Evolutionary conservation across 1,140 invertebrate species (phyloP).

Genomic region (Xylocopa sonorina): DNA sequence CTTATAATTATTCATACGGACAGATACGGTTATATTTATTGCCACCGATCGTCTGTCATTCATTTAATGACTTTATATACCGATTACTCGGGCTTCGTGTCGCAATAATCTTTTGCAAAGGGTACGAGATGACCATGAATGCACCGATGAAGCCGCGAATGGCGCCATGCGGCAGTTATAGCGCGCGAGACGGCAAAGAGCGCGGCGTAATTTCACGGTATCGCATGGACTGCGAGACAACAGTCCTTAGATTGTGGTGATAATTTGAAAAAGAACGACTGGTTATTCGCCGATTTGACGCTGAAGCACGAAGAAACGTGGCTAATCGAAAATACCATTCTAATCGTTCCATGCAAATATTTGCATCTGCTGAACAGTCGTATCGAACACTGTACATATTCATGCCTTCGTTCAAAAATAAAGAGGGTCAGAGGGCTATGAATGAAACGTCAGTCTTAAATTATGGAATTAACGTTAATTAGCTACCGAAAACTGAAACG

Average conservation of each 20-base stretch:
- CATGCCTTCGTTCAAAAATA: too few species aligned
- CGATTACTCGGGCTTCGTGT: conserved; percentile 58
- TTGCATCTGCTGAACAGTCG: background rate
- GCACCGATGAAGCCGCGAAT: background rate
- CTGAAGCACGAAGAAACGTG: conserved; percentile 6
- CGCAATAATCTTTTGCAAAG: conserved; percentile 5
- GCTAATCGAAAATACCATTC: conserved; percentile 29
- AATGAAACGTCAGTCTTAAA: background rate
- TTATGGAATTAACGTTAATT: conserved; percentile 6
- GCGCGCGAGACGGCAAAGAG: conserved; percentile 18
- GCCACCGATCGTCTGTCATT: background rate
- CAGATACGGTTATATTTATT: background rate
- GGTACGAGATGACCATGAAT: conserved; percentile 21
- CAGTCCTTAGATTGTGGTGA: conserved; percentile 28
- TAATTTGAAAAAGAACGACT: conserved; percentile 19
- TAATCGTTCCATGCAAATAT: conserved; percentile 23
- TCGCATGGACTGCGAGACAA: conserved; percentile 12
- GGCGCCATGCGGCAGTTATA: conserved; percentile 10
- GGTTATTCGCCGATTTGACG: background rate
- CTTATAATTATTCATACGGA: background rate
- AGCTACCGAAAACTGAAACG: background rate
- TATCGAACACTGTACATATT: background rate
- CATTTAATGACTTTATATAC: conserved; percentile 71
- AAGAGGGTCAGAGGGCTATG: too few species aligned
- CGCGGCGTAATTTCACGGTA: conserved; percentile 36